Evolutionary conservation across 1,140 invertebrate genomes (phyloP), one percentile per base, ranked within the genome.

Genomic region (Samia ricini): DNA sequence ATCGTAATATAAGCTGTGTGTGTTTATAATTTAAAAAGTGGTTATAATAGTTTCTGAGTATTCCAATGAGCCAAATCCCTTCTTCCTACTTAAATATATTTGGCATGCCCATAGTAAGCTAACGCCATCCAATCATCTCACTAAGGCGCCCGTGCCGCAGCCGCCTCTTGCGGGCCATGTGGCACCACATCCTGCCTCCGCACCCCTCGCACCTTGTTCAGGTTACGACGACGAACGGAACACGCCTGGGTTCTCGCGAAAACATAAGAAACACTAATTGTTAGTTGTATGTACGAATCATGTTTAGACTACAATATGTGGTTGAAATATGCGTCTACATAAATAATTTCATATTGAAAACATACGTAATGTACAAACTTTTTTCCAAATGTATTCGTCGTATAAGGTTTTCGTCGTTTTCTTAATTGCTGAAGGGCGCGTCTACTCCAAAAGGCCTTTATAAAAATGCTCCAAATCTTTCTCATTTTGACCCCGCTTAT

Each of bases 151-250:
- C 82, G 82, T 85, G 82, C 79, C 76, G 74, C 81, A 84, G 82
- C 80, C 82, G 79, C 67, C 79, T 81, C 74, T 77, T 63, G 68
- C 68, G 71, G 79, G 81, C 81, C 82, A 85, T 83, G 78, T 85
- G 80, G 77, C 68, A 21, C 69, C 74, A 76, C 77, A 83, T 85
- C 82, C 82, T 81, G 80, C 73, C 73, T 52, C 63, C 74, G 66
- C 51, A 26, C 56, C 20, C 26, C 26, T 19, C 56, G 19, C 70
- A 72, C 72, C 74, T 70, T 69, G 74, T 75, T 75, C 79, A 78
- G 77, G 79, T 80, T 79, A 76, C 77, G 74, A 64, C 63, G 64
- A 69, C 63, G 63, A 65, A 68, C 66, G 65, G 33, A 42, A 42
- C 33, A 15, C 33, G 33, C 2, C n/a, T 1, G 12, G 10, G 33